Evolutionary conservation across 1,140 invertebrate genomes (phyloP).

Genomic region (Drosophila auraria): DNA sequence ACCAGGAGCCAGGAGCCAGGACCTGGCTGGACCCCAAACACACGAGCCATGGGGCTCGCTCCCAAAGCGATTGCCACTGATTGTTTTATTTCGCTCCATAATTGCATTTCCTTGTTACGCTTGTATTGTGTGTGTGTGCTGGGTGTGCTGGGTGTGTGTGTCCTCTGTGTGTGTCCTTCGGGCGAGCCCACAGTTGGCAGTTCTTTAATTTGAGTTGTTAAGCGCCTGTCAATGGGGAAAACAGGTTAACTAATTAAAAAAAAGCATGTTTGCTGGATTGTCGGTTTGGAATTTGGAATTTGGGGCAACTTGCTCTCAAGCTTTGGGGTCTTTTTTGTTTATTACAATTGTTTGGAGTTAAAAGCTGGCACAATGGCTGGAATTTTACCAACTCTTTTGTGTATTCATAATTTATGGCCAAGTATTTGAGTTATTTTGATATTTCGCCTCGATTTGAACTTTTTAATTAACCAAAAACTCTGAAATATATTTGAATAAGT

Average conservation of each 20-base stretch:
- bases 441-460: no score
- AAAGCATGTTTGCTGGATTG: background rate
- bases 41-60: no score
- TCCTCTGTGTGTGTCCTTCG: background rate
- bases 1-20: conserved; percentile 9
- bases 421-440: background rate
- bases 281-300: background rate
- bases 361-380: no score
- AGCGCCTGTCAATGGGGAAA: conserved; percentile 20
- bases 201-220: conserved; percentile 18
- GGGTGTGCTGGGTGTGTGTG: background rate
- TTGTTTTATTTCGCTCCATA: conserved; percentile 70
- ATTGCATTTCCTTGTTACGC: conserved; percentile 76
- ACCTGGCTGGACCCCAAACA: background rate
- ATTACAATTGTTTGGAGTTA: background rate
- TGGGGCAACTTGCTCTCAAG: no score
- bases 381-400: background rate
- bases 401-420: background rate
- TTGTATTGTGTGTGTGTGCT: conserved; percentile 9
- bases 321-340: no score
- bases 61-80: conserved; percentile 51
- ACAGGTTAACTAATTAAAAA: conserved; percentile 44
- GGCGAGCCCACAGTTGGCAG: background rate
- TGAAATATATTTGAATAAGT: no score
- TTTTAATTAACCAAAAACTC: no score